Evolutionary conservation across 1,140 invertebrate genomes (phyloP).

Genomic region (Nephila pilipes): DNA sequence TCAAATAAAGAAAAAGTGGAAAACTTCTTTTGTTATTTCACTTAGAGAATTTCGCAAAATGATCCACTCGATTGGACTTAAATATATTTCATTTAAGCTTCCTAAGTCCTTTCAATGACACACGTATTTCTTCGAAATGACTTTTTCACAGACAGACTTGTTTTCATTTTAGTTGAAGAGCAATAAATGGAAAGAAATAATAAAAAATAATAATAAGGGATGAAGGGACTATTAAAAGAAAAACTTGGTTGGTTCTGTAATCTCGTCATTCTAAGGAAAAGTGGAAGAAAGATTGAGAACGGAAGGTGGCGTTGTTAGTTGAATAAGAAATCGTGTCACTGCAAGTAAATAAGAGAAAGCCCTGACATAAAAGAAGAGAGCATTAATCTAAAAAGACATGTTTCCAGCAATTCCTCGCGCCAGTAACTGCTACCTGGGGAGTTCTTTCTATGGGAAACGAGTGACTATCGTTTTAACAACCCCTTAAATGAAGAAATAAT

Average conservation of each 20-base stretch:
- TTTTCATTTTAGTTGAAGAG: neutral
- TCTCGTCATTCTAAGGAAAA: neutral
- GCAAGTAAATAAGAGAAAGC: conserved; percentile 29
- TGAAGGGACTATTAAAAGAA: neutral
- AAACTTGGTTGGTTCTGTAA: neutral
- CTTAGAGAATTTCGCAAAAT: neutral
- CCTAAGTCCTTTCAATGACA: neutral
- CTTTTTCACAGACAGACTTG: too few species aligned
- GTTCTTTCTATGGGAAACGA: neutral
- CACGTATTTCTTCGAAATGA: neutral
- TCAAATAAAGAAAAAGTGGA: neutral
- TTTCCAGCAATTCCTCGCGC: neutral
- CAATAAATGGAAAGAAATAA: neutral
- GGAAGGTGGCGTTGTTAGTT: neutral
- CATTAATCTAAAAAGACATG: conserved; percentile 44
- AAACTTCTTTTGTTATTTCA: neutral
- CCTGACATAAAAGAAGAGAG: neutral
- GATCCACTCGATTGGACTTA: neutral
- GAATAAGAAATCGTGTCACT: conserved; percentile 10
- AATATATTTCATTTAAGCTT: neutral
- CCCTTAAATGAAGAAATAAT: conserved; percentile 27
- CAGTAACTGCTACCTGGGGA: conserved; percentile 9
- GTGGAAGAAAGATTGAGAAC: neutral
- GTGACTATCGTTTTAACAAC: neutral
- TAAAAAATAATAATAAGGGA: neutral